Evolutionary conservation across 2,113 vertebrate genomes (phyloP).

Genomic region (Silurus meridionalis): DNA sequence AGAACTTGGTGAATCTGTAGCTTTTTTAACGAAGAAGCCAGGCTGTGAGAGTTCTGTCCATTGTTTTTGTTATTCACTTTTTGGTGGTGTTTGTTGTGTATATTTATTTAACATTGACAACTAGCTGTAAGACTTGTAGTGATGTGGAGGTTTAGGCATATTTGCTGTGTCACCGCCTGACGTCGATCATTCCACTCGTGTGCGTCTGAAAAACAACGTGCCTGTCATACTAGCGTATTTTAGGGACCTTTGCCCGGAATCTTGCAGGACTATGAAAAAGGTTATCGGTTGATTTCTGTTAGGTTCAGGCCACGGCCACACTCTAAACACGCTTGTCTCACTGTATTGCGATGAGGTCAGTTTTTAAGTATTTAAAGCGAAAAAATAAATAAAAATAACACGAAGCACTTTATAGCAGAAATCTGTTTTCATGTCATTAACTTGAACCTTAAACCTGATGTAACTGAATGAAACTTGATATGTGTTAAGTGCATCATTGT

Average conservation of each 20-base stretch:
- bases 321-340: conserved; percentile 21
- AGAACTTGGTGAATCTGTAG: conserved; percentile 63
- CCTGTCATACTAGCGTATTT: conserved; percentile 21
- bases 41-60: background rate
- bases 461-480: conserved; percentile 55
- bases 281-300: conserved; percentile 1
- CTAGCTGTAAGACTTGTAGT: conserved; percentile 30
- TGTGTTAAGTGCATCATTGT: conserved; percentile 60
- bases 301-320: background rate
- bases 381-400: conserved; percentile 28
- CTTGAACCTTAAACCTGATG: conserved; percentile 60
- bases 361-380: conserved; percentile 43
- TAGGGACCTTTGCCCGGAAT: conserved; percentile 42
- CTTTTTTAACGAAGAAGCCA: conserved; percentile 40
- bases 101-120: conserved; percentile 32
- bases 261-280: conserved; percentile 4
- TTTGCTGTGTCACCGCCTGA: conserved; percentile 29
- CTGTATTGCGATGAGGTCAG: conserved; percentile 49
- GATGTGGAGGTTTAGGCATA: conserved; percentile 42
- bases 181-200: background rate
- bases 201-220: conserved; percentile 45
- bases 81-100: conserved; percentile 28
- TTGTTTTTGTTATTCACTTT: conserved; percentile 30
- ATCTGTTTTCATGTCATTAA: conserved; percentile 43
- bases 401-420: conserved; percentile 70